Conservation (phyloP, 2,797 vertebrate species). For the Ctenosaura bakeri region DNA sequence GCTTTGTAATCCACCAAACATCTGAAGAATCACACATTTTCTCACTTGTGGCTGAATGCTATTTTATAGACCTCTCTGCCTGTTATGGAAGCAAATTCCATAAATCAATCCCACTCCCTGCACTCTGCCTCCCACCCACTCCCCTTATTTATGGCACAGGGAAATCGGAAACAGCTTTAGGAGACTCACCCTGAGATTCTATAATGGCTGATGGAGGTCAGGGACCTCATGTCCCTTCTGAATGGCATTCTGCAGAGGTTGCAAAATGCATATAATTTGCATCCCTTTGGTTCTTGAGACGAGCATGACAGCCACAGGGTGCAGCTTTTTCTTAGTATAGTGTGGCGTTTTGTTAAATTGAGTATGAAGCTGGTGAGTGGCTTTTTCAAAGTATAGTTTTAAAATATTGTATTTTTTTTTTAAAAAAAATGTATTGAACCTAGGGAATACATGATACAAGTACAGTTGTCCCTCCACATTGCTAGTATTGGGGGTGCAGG, state of each 20-base stretch:
- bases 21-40: not conserved
- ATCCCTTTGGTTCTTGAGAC: not conserved
- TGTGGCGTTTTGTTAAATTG: not conserved
- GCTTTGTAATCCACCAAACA: not conserved
- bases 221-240: too few species aligned
- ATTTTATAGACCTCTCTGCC: not conserved
- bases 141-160: not conserved
- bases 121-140: too few species aligned
- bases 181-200: not conserved
- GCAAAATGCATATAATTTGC: not conserved
- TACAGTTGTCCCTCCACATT: too few species aligned
- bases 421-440: too few species aligned
- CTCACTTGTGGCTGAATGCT: not conserved
- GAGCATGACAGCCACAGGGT: too few species aligned
- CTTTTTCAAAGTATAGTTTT: not conserved
- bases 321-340: not conserved
- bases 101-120: not conserved
- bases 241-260: too few species aligned
- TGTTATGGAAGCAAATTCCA: not conserved
- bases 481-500: too few species aligned
- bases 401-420: not conserved
- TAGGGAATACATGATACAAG: too few species aligned
- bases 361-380: not conserved
- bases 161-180: not conserved
- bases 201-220: not conserved